These are phyloP conservation scores for Alcis repandata DNA, from an alignment of 2,888 invertebrate species.

Conservation along the genomic window DNA sequence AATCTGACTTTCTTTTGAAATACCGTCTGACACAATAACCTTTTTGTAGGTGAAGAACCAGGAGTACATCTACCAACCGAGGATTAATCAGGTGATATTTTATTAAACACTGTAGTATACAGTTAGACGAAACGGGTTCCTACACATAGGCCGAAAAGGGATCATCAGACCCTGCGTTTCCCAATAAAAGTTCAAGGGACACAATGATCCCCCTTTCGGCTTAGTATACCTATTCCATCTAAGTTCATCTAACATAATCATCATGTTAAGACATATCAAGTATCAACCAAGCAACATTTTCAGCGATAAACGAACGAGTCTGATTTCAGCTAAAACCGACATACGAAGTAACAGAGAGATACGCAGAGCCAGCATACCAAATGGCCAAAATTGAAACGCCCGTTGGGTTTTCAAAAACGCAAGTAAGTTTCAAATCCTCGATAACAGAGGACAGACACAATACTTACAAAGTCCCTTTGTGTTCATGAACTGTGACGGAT, in stretches of 20 bases:
- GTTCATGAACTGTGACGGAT: constrained; percentile 5
- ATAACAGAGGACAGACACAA: too few species aligned
- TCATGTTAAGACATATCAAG: too few species aligned
- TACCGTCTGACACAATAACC: too few species aligned
- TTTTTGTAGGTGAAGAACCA: background rate
- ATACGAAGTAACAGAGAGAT: constrained; percentile 79
- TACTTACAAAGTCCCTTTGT: background rate
- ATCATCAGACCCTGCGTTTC: too few species aligned
- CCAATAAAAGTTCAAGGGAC: too few species aligned
- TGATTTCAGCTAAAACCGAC: constrained; percentile 64
- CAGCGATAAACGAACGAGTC: background rate
- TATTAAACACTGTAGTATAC: background rate
- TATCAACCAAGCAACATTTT: background rate
- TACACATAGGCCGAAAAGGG: too few species aligned
- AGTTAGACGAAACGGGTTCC: too few species aligned
- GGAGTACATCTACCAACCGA: background rate
- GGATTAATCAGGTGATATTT: background rate
- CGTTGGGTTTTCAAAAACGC: constrained; percentile 75
- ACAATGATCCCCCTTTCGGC: too few species aligned
- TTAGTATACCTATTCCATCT: too few species aligned
- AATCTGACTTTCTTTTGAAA: too few species aligned
- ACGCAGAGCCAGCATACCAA: constrained; percentile 64
- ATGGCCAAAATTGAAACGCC: constrained; percentile 72
- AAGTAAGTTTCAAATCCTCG: constrained; percentile 58
- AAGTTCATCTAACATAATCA: too few species aligned